These are phyloP conservation scores for Gonatopus flavifemur DNA, from an alignment of 1,140 invertebrate genomes.

Conservation along the genomic window DNA sequence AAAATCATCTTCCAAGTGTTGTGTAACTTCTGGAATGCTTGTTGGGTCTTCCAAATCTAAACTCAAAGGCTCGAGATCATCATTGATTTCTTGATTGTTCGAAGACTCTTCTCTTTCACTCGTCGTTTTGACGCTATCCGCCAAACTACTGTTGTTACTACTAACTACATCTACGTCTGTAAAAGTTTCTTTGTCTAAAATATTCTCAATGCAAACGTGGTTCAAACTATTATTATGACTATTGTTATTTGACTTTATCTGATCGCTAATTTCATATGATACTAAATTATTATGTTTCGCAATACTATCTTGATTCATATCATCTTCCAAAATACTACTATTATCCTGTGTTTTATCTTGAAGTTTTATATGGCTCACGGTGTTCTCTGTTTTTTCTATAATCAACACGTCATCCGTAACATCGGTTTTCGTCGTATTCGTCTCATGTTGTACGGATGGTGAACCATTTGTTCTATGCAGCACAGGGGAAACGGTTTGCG, in stretches of 20 bases:
- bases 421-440: conserved; percentile 8
- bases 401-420: conserved; percentile 41
- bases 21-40: conserved; percentile 25
- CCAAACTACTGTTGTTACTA: conserved; percentile 47
- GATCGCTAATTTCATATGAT: conserved; percentile 19
- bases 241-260: conserved; percentile 16
- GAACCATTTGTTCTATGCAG: conserved; percentile 38
- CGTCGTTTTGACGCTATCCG: conserved; percentile 38
- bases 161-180: conserved; percentile 33
- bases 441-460: conserved; percentile 3
- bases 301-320: conserved; percentile 21
- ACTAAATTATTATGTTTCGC: conserved; percentile 29
- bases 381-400: conserved; percentile 41
- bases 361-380: conserved; percentile 42
- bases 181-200: conserved; percentile 27
- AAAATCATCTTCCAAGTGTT: conserved; percentile 52
- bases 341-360: conserved; percentile 35
- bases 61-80: conserved; percentile 44
- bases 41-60: conserved; percentile 44
- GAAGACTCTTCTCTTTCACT: conserved; percentile 36
- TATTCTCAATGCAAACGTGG: conserved; percentile 25
- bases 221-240: conserved; percentile 29
- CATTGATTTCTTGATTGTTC: conserved; percentile 34
- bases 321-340: conserved; percentile 30
- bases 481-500: conserved; percentile 39